Evolutionary conservation across 2,888 invertebrate genomes (phyloP), one percentile per base, ranked within the genome.

Genomic region (Cheiracanthium punctorium): DNA sequence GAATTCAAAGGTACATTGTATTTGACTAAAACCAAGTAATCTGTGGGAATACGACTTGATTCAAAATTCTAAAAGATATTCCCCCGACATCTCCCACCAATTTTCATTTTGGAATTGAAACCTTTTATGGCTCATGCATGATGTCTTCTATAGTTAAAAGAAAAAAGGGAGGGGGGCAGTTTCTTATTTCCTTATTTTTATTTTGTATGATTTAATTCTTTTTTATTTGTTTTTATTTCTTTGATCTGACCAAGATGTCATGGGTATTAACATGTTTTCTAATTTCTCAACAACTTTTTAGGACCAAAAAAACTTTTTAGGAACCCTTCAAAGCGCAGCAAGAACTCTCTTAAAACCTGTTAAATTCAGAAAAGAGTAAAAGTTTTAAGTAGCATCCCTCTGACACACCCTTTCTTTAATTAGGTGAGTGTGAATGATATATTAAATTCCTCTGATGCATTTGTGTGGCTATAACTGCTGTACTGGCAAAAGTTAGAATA

Each of bases 281-380:
- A 84, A 84, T 84, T 84, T 84, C 70, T 52, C 69, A 79, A 85
- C 73, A 85, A 85, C 79, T 85, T 85, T 84, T 85, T 85, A 85
- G 84, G 84, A 85, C 69, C 84, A 79, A 85, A 85, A 85, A 85
- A 85, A 85, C 84, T 85, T 85, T 85, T 85, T 85, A 85, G 79
- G 84, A 43, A 79, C 79, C 37, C 79, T 85, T 30, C 84, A 85
- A 85, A 79, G 69, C 30, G 84, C 84, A 10, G 84, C 84, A 85
- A 85, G 84, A 79, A 79, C 73, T 70, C 79, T 85, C 79, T 85
- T 73, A 85, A 85, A 85, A 85, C 84, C 79, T 79, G 67, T 79
- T 58, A 85, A 79, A 85, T 77, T n/a, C 82, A 69, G 79, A 79
- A 85, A 85, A 85, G 79, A 85, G 48, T 85, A 85, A 48, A 37